A percentile compares a stretch with the other conserved stretches of the same genome.
phyloP scores from a whole-genome alignment of 1,140 invertebrate species.

The Aphaenogaster floridana region DNA sequence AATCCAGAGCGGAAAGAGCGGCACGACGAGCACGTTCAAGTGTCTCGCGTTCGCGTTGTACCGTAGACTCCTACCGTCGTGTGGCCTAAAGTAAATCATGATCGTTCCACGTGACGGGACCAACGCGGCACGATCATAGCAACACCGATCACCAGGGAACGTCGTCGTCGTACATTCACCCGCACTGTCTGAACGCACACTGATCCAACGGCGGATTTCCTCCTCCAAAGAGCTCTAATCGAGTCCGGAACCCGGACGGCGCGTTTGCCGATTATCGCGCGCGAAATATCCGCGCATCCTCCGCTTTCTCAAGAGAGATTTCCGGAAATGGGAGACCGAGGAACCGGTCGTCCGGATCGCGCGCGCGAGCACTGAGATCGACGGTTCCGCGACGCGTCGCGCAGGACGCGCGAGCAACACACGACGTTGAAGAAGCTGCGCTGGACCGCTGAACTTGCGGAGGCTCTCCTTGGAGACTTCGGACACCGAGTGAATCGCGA shows the following conservation, averaged over 20 bases:
- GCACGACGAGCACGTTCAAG: conserved; percentile 79
- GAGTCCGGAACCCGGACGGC: conserved; percentile 10
- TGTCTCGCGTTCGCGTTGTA: conserved; percentile 78
- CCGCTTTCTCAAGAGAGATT: not conserved
- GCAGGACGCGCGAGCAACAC: not conserved
- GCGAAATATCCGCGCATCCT: conserved; percentile 10
- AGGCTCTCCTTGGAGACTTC: not conserved
- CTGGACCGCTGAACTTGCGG: conserved; percentile 17
- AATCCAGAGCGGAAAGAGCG: conserved; percentile 84
- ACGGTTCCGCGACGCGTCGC: conserved; percentile 26
- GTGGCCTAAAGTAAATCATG: conserved; percentile 83
- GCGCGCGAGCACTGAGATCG: conserved; percentile 19
- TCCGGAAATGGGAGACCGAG: not conserved
- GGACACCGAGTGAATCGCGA: not conserved
- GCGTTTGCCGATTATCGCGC: conserved; percentile 8
- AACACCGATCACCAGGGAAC: conserved; percentile 67
- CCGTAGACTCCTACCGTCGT: conserved; percentile 80
- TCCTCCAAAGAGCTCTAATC: not conserved
- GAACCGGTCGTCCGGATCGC: not conserved
- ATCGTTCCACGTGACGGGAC: conserved; percentile 75
- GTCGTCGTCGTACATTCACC: conserved; percentile 45
- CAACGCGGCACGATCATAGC: conserved; percentile 76
- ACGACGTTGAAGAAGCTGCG: conserved; percentile 7
- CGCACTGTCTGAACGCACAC: conserved; percentile 38
- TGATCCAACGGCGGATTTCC: not conserved